Conservation (phyloP, 2,797 vertebrate genomes). For the Xenops minutus region DNA sequence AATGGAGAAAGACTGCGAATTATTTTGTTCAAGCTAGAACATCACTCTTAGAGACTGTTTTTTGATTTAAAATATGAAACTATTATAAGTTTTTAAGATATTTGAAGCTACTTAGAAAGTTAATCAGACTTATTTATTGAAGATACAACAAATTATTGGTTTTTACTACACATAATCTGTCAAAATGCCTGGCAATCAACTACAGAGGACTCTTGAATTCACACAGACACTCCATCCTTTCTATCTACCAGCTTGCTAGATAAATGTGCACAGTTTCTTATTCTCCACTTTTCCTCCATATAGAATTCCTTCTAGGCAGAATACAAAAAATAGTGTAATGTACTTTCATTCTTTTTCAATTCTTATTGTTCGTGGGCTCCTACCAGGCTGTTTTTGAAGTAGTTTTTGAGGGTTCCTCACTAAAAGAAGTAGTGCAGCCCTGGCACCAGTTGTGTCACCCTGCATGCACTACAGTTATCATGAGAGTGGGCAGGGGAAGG, state of each 20-base stretch:
- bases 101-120: neutral
- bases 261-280: neutral
- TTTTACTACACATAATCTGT: neutral
- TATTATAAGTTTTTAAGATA: neutral
- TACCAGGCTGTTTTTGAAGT: neutral
- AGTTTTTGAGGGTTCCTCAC: neutral
- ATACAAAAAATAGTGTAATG: neutral
- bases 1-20: neutral
- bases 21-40: neutral
- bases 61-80: neutral
- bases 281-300: neutral
- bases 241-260: neutral
- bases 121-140: neutral
- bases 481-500: neutral
- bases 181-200: neutral
- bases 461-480: accelerated
- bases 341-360: neutral
- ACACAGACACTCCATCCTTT: neutral
- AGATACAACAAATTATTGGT: neutral
- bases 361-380: neutral
- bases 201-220: neutral
- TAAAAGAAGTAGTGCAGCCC: neutral
- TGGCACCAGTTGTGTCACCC: accelerated
- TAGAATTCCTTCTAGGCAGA: neutral
- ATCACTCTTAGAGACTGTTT: neutral